Percentiles rank a stretch among this genome's conserved stretches.
phyloP scores from a whole-genome alignment of 2,888 invertebrate species.

The Chrysolina americana region DNA sequence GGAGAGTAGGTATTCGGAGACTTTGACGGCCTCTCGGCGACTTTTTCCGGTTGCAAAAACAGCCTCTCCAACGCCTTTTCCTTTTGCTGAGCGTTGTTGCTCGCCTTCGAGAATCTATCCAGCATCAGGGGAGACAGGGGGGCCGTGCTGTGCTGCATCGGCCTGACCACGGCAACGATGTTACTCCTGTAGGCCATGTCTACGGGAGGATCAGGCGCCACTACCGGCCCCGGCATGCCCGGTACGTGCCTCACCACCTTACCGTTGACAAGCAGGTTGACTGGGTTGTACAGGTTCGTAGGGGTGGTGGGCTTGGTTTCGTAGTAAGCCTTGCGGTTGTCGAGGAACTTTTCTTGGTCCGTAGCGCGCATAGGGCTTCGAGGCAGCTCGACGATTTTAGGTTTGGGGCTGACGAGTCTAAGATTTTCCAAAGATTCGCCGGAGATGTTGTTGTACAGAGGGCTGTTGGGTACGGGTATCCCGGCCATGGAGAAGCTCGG shows the following conservation, averaged over 20 bases:
- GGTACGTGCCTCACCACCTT: conserved; percentile 89
- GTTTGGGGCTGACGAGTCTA: conserved; percentile 31
- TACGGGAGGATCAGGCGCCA: conserved; percentile 65
- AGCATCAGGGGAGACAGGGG: conserved; percentile 34
- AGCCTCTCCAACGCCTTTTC: conserved; percentile 8
- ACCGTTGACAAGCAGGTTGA: conserved; percentile 74
- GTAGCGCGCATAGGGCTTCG: conserved; percentile 24
- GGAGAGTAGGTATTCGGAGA: conserved; percentile 23
- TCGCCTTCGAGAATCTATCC: conserved; percentile 18
- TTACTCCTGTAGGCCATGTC: conserved; percentile 54
- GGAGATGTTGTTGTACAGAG: conserved; percentile 39
- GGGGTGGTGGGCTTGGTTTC: conserved; percentile 52
- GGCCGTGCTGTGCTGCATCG: conserved; percentile 45
- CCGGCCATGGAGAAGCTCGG: conserved; percentile 62
- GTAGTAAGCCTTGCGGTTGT: neutral
- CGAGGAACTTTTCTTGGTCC: conserved; percentile 5
- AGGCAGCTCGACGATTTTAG: conserved; percentile 18
- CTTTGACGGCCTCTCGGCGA: conserved; percentile 26
- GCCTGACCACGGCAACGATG: conserved; percentile 48
- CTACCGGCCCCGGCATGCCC: conserved; percentile 87
- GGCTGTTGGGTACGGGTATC: conserved; percentile 58
- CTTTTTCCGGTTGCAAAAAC: conserved; percentile 40
- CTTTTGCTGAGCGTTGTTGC: neutral
- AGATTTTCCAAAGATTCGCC: conserved; percentile 26
- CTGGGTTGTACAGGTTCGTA: conserved; percentile 70